Evolutionary conservation across 2,113 vertebrate species (phyloP), one percentile per base, ranked within the genome.

Genomic region (Nettapus auritus): DNA sequence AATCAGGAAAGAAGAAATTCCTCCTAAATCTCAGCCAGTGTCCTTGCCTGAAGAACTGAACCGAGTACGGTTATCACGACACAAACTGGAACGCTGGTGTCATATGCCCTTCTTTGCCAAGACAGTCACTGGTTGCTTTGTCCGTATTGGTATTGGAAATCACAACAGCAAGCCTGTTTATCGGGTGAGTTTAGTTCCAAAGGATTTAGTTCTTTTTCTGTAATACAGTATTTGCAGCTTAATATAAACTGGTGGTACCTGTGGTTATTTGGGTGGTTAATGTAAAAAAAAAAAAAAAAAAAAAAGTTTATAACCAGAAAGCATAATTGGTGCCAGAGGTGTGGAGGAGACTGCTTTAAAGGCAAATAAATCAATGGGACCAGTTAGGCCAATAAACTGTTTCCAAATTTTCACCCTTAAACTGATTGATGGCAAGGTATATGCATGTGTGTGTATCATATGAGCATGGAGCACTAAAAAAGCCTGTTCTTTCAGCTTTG

Each of bases 61-160:
- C 96, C 96, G 99, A 68, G 97, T 99, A n/a, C 98, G 99, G 8
- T 97, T 99, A 93, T 99, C 99, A 0, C 98, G 99, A 80, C 99
- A 99, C 97, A 99, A 99, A 94, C 97, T 99, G 93, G 99, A 99
- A 52, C 99, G 99, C 60, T 99, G 99, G 99, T 99, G 99, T 97
- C 99, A 99, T 93, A 99, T 99, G 99, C 99, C 99, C 56, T 99
- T 99, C 97, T 99, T 99, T 76, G 98, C 99, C 53, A 99, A 99
- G 97, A 99, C 99, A 0, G 99, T 99, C 75, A 99, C 99, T 2
- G 99, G 99, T 67, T 99, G 99, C 97, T 99, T 99, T 83, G 99
- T 99, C 46, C 98, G 99, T 48, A 99, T 99, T 88, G 99, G 99
- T 82, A 99, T 99, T 28, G 99, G 99, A 77, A 99, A 99, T 98